phyloP scores from a whole-genome alignment of 2,888 invertebrate genomes.

The Epistrophe grossulariae region DNA sequence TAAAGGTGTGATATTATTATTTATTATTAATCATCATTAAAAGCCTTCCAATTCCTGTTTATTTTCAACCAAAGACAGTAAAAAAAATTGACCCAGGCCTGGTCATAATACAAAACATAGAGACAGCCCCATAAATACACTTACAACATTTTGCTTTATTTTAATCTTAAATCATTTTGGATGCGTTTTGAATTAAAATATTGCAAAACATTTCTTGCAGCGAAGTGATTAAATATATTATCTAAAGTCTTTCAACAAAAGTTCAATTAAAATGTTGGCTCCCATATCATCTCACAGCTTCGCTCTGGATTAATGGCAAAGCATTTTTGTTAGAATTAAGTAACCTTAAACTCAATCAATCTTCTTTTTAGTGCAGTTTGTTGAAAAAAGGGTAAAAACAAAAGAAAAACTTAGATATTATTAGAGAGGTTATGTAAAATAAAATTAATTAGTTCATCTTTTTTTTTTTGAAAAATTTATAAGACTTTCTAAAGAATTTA shows the following conservation, averaged over 20 bases:
- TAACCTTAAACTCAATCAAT: not conserved
- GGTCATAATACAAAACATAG: not conserved
- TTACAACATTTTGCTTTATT: constrained; percentile 2
- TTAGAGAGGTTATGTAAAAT: not conserved
- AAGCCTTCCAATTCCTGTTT: not conserved
- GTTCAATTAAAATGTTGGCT: not conserved
- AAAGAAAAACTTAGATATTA: not conserved
- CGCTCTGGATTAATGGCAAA: constrained; percentile 1
- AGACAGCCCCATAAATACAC: not conserved
- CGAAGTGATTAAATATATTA: not conserved
- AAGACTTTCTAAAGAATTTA: too few species aligned
- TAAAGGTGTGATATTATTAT: constrained; percentile 8
- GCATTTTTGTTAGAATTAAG: too few species aligned
- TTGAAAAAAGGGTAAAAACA: not conserved
- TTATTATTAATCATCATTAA: not conserved
- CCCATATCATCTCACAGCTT: not conserved
- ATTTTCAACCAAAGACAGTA: not conserved
- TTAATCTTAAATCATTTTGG: not conserved
- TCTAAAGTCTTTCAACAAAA: not conserved
- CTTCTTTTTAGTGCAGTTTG: not conserved
- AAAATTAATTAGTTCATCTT: too few species aligned
- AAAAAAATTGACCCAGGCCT: not conserved
- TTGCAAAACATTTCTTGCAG: not conserved
- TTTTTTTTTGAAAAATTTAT: too few species aligned
- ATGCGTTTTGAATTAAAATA: not conserved